phyloP scores from a whole-genome alignment of 2,797 vertebrate genomes.

The Arctocebus calabarensis region DNA sequence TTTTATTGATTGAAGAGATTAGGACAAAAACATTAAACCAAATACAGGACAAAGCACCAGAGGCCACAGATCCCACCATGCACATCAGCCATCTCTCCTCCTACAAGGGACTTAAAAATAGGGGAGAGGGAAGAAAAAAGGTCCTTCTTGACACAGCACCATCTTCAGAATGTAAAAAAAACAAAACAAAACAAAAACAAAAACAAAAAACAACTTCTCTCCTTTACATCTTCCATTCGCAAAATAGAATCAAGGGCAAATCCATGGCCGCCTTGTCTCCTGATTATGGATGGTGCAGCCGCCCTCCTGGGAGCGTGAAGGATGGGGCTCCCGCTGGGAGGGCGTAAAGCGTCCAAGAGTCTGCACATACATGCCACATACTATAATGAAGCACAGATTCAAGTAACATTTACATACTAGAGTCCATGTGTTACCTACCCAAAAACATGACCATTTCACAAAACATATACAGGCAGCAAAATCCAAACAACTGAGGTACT shows the following conservation, averaged over 20 bases:
- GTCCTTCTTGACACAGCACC: constrained; percentile 96
- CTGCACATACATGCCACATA: constrained; percentile 96
- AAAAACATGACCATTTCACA: constrained; percentile 96
- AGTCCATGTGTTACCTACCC: constrained; percentile 97
- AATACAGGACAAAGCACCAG: constrained; percentile 99
- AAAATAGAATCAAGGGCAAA: constrained; percentile 90
- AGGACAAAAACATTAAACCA: constrained; percentile 99
- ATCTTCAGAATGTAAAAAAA: constrained; percentile 93
- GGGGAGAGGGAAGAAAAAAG: constrained; percentile 82
- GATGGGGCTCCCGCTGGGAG: constrained; percentile 90
- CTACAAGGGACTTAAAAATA: constrained; percentile 87
- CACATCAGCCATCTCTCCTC: constrained; percentile 92
- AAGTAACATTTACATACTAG: constrained; percentile 99
- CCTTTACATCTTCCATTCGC: constrained; percentile 90
- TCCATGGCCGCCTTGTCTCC: constrained; percentile 91
- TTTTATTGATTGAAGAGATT: constrained; percentile 99
- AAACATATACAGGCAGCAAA: constrained; percentile 97
- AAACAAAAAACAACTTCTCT: constrained; percentile 89
- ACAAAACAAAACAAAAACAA: constrained; percentile 78
- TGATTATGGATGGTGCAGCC: constrained; percentile 87
- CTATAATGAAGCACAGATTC: constrained; percentile 98
- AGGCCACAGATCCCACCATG: constrained; percentile 98
- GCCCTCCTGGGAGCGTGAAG: constrained; percentile 86
- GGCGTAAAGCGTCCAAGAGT: constrained; percentile 95
- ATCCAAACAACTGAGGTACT: constrained; percentile 95